Evolutionary conservation across 2,113 vertebrate species (phyloP).

Genomic region (Heptranchias perlo): DNA sequence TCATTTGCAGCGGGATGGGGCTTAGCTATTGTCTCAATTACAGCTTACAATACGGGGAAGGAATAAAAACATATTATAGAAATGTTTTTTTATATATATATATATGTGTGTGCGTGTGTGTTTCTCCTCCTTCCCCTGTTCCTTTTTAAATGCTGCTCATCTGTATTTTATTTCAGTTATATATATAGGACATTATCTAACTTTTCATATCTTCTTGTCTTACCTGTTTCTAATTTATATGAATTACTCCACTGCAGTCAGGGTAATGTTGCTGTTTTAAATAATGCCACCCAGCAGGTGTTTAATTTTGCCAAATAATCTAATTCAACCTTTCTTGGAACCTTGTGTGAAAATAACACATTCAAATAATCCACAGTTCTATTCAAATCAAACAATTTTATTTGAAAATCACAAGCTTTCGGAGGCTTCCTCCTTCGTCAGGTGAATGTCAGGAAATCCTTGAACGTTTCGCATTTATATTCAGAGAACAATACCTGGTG

Average conservation of each 20-base stretch:
- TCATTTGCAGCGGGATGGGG: not conserved
- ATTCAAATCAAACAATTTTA: not conserved
- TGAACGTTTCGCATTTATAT: too few relatives aligned
- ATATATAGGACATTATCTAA: not conserved
- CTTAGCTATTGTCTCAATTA: not conserved
- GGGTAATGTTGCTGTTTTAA: not conserved
- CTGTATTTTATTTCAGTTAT: not conserved
- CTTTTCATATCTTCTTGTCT: not conserved
- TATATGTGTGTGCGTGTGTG: not conserved
- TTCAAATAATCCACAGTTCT: not conserved
- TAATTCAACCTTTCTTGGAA: not conserved
- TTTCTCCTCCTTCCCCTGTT: not conserved
- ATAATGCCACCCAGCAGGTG: not conserved
- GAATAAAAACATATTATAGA: not conserved
- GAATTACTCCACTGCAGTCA: too few relatives aligned
- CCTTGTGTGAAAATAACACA: not conserved
- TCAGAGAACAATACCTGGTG: too few relatives aligned
- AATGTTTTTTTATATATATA: not conserved
- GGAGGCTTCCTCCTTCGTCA: too few relatives aligned
- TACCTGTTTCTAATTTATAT: not conserved
- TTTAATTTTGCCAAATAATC: not conserved
- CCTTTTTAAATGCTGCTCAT: not conserved
- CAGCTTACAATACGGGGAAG: not conserved
- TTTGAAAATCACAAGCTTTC: too few relatives aligned
- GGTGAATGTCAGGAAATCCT: too few relatives aligned